Evolutionary conservation across 2,113 vertebrate genomes (phyloP).

Genomic region (Dryoscopus gambensis): DNA sequence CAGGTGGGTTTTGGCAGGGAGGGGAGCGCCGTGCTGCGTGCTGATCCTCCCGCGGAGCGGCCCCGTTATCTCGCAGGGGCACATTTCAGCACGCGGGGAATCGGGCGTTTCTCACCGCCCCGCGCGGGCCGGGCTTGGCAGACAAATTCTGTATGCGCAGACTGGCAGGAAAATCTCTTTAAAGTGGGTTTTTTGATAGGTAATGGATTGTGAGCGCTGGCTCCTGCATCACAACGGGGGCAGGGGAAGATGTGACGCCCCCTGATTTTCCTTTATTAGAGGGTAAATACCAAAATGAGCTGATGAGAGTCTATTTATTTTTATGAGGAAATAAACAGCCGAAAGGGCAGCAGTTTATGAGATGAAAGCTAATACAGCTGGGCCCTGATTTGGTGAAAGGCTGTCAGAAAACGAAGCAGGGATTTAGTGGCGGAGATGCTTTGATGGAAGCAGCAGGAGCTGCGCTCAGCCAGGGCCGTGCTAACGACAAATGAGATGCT

Average conservation of each 20-base stretch:
- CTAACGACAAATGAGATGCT: accelerated
- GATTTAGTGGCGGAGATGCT: neutral
- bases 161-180: neutral
- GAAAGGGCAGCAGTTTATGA: neutral
- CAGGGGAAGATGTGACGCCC: accelerated
- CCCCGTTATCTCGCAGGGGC: neutral
- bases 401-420: neutral
- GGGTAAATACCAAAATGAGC: neutral
- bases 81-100: accelerated
- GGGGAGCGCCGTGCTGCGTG: neutral
- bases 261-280: neutral
- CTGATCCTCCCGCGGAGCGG: neutral
- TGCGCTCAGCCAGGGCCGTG: accelerated
- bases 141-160: neutral
- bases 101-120: neutral
- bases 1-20: neutral
- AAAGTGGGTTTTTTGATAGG: neutral
- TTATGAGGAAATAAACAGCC: neutral
- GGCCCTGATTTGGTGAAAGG: neutral
- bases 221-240: neutral
- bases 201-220: too few relatives aligned
- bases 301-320: neutral
- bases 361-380: neutral
- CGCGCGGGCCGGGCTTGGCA: neutral
- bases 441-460: neutral